Evolutionary conservation across 2,113 vertebrate species (phyloP), one percentile per base, ranked within the genome.

Genomic region (Myocastor coypus): DNA sequence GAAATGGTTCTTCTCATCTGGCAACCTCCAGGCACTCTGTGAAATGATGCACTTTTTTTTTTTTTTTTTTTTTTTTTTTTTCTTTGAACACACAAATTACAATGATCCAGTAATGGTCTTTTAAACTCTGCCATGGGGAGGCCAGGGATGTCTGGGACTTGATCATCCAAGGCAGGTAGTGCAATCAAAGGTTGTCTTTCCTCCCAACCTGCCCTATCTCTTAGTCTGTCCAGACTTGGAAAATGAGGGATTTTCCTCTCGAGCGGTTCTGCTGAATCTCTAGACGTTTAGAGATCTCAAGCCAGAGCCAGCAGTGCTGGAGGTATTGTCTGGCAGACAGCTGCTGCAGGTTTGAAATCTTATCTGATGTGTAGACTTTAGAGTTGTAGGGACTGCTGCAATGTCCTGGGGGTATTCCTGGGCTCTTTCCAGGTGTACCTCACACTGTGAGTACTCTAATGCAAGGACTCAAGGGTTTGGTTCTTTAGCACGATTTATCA

Each of bases 381-480:
- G 12, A 0, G 3, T 40, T 68, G 57, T 83, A 30, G 52, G 1
- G 64, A 85, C 42, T 71, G 57, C 46, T 1, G 10, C 22, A 22
- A 9, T 10, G 28, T 17, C 59, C 55, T 12, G 4, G 28, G 34
- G 30, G 77, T 78, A 8, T 84, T 75, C 30, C 81, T 77, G 13
- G 40, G 46, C 46, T 50, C 61, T 78, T 75, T 24, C 37, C 17
- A 3, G 24, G 8, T 17, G 61, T 4, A 24, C 42, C 32, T 86
- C 30, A 28, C 90, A 82, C 59, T 17, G 0, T 61, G 7, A 86
- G 22, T 94, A 77, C 86, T 28, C 32, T 3, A 1, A 57, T 73
- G 86, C 22, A 59, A 19, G 57, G 75, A 40, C 73, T 93, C 19
- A 59, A 22, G 63, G 75, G n/a, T 78, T 93, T 87, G 57, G 42